Conservation (phyloP, 2,888 invertebrate genomes). For the Sisyra nigra region DNA sequence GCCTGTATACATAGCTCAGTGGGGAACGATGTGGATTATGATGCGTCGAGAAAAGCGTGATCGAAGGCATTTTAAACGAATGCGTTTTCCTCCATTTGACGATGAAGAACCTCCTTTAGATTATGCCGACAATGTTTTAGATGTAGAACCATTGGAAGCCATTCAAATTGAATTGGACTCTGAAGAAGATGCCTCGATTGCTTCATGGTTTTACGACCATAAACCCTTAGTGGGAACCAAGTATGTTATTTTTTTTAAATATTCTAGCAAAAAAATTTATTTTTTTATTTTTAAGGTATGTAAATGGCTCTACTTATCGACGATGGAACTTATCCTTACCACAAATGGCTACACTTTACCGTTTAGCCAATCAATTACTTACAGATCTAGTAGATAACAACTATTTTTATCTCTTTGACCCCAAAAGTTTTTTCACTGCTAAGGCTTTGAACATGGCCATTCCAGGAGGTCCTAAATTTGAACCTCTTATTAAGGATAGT, state of each 20-base stretch:
- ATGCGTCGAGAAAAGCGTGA: conserved; percentile 98
- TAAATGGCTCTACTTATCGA: conserved; percentile 94
- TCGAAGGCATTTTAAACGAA: conserved; percentile 95
- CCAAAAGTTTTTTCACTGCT: conserved; percentile 98
- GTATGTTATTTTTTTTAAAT: conserved; percentile 28
- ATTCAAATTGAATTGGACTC: conserved; percentile 96
- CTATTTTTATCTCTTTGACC: conserved; percentile 97
- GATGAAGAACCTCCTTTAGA: conserved; percentile 99
- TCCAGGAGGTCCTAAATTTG: conserved; percentile 99
- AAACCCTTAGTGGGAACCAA: conserved; percentile 86
- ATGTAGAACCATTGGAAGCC: conserved; percentile 97
- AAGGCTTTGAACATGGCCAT: conserved; percentile 99
- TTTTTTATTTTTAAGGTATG: conserved; percentile 36
- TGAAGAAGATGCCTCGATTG: conserved; percentile 82
- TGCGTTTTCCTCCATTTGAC: conserved; percentile 99
- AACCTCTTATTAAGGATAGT: conserved; percentile 95
- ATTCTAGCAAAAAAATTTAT: background rate
- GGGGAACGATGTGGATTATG: conserved; percentile 99
- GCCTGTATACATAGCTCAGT: conserved; percentile 97
- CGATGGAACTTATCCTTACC: conserved; percentile 93
- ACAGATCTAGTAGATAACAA: conserved; percentile 97
- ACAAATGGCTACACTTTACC: conserved; percentile 94
- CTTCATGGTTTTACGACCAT: conserved; percentile 98
- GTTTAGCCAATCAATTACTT: conserved; percentile 91
- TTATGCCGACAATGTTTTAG: conserved; percentile 97